A percentile compares a stretch with the other conserved stretches of the same genome.
phyloP scores from a whole-genome alignment of 2,113 vertebrate species.

The Callospermophilus lateralis region DNA sequence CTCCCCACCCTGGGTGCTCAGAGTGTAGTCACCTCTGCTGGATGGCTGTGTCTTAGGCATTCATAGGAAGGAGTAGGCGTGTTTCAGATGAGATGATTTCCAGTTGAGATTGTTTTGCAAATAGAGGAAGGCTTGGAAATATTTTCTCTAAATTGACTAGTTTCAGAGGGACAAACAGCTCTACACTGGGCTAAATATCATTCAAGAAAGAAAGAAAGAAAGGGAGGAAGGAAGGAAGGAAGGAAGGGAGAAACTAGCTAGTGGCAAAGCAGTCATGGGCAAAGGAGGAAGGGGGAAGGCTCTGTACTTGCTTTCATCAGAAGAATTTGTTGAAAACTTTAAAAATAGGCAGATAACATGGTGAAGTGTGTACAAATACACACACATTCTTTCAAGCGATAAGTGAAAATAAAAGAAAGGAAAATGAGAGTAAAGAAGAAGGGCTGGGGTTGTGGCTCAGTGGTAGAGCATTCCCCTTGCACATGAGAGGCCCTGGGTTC shows the following conservation, averaged over 20 bases:
- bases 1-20: too few species aligned
- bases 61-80: background rate
- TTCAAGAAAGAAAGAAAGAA: background rate
- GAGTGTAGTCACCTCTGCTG: background rate
- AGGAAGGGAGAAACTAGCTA: background rate
- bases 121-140: background rate
- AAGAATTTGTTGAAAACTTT: background rate
- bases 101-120: background rate
- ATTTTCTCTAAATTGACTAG: background rate
- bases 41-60: background rate
- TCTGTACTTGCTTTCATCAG: background rate
- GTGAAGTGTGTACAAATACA: fast-evolving
- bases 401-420: background rate
- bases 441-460: too few species aligned
- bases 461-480: too few species aligned
- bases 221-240: too few species aligned
- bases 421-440: background rate
- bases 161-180: background rate
- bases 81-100: background rate
- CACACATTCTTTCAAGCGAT: background rate
- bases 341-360: background rate
- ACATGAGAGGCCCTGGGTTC: too few species aligned
- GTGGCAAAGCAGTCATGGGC: background rate
- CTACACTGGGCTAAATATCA: background rate
- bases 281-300: background rate